Evolutionary conservation across 2,797 vertebrate species (phyloP).

Genomic region (Pangasius macronema): DNA sequence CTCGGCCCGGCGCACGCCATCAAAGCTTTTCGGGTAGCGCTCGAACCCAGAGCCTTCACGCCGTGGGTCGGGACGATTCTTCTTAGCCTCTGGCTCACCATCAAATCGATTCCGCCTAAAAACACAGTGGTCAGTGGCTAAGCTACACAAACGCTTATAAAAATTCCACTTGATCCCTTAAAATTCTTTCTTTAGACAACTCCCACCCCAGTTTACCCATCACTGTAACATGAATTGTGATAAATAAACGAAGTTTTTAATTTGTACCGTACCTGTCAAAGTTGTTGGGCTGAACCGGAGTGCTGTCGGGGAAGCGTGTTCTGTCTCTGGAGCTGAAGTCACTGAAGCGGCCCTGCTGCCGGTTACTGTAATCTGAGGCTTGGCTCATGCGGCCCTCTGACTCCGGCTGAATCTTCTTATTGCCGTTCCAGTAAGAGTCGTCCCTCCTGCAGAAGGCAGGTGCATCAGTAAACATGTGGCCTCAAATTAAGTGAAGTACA

Average conservation of each 20-base stretch:
- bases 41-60: constrained; percentile 86
- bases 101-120: constrained; percentile 88
- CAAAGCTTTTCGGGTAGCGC: constrained; percentile 90
- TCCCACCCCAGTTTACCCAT: background rate
- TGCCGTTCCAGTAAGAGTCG: constrained; percentile 91
- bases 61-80: constrained; percentile 81
- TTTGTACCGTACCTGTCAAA: constrained; percentile 89
- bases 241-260: background rate
- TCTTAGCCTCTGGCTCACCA: constrained; percentile 88
- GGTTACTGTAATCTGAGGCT: constrained; percentile 86
- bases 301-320: constrained; percentile 82
- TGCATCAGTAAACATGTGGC: background rate
- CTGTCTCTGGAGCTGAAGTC: constrained; percentile 89
- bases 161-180: background rate
- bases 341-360: constrained; percentile 90
- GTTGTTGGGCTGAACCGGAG: constrained; percentile 78
- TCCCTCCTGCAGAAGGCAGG: constrained; percentile 79
- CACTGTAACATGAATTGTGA: background rate
- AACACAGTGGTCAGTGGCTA: background rate
- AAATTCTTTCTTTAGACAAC: background rate
- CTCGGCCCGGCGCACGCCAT: constrained; percentile 84
- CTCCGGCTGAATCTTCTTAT: constrained; percentile 89
- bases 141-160: background rate
- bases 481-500: constrained; percentile 32
- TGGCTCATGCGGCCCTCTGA: constrained; percentile 86